phyloP scores from a whole-genome alignment of 23 tunicate species.

The Trididemnum miniatum region DNA sequence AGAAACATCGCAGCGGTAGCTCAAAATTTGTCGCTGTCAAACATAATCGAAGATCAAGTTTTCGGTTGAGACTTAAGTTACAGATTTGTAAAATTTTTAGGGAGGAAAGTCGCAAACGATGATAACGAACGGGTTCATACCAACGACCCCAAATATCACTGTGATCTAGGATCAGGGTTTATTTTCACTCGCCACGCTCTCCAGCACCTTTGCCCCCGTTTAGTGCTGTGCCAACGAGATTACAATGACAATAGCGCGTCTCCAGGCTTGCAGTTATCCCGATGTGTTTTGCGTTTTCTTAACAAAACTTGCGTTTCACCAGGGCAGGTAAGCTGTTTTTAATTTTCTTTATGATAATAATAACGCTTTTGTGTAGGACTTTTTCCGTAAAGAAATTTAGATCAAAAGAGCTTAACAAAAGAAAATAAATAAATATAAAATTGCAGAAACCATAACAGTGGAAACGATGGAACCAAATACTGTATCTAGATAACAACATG shows the following conservation, averaged over 20 bases:
- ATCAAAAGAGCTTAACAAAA: no score
- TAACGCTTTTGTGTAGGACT: no score
- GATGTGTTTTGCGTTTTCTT: slow-evolving; percentile 68
- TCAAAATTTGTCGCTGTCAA: no score
- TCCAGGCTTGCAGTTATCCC: slow-evolving; percentile 58
- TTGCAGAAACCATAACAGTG: no score
- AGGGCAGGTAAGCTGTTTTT: background rate
- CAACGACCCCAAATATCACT: slow-evolving; percentile 67
- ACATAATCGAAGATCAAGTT: no score
- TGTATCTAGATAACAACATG: no score
- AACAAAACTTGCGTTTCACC: slow-evolving; percentile 60
- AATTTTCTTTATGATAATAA: no score
- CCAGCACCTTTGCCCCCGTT: slow-evolving; percentile 72
- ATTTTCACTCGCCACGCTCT: slow-evolving; percentile 58
- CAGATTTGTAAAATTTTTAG: slow-evolving; percentile 35
- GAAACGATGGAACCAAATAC: no score
- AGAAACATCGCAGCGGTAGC: no score
- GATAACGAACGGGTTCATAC: slow-evolving; percentile 21
- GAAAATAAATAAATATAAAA: no score
- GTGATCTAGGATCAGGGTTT: slow-evolving; percentile 74
- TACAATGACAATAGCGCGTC: slow-evolving; percentile 29
- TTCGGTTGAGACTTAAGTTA: no score
- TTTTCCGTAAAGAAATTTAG: no score
- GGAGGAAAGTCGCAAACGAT: slow-evolving; percentile 39
- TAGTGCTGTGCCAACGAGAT: slow-evolving; percentile 49